Evolutionary conservation across 2,888 invertebrate genomes (phyloP).

Genomic region (Phymatocera aterrima): DNA sequence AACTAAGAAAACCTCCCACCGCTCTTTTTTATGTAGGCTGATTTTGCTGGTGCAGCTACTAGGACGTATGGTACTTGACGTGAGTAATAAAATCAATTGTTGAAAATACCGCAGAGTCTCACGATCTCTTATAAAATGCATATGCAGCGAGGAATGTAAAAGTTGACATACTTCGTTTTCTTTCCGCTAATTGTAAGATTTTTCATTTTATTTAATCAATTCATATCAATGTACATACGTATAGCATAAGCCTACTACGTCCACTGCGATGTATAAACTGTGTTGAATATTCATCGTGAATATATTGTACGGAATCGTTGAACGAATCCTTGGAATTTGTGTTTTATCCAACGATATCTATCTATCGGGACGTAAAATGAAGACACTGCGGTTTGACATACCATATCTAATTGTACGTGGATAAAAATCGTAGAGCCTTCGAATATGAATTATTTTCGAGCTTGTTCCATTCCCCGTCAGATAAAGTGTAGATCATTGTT

Average conservation of each 20-base stretch:
- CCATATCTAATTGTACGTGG: background rate
- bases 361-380: constrained; percentile 58
- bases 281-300: background rate
- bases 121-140: background rate
- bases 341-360: background rate
- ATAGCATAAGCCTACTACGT: no score
- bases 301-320: background rate
- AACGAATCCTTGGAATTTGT: background rate
- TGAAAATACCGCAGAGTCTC: background rate
- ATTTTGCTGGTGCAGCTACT: no score
- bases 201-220: background rate
- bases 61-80: no score
- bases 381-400: background rate
- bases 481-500: no score
- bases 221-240: background rate
- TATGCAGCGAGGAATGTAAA: constrained; percentile 38
- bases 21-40: no score
- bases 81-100: background rate
- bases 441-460: no score
- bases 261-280: background rate
- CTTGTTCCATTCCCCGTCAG: no score
- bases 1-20: no score
- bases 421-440: constrained; percentile 7
- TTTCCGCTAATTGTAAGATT: background rate
- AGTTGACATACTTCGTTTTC: constrained; percentile 40